phyloP scores from a whole-genome alignment of 2,113 vertebrate genomes.

The Zootoca vivipara region DNA sequence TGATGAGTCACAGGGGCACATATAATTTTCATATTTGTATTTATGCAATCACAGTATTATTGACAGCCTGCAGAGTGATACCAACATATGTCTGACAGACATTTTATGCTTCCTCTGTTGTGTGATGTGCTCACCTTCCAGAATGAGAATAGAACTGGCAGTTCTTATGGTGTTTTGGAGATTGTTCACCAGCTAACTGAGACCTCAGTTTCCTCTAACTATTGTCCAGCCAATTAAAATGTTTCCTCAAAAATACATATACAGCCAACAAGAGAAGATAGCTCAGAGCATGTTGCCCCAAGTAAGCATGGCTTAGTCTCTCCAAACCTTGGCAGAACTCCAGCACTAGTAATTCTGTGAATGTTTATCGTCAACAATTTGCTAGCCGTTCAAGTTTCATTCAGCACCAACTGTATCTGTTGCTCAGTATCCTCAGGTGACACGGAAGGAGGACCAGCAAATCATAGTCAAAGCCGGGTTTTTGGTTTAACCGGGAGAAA shows the following conservation, averaged over 20 bases:
- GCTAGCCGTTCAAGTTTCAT: conserved; percentile 14
- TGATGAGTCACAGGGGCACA: background rate
- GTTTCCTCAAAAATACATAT: background rate
- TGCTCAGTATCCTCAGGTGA: conserved; percentile 5
- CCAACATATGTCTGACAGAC: background rate
- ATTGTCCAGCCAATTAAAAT: conserved; percentile 10
- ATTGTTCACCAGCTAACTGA: conserved; percentile 10
- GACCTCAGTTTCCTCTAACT: background rate
- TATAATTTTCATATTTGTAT: conserved; percentile 1
- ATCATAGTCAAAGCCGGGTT: background rate
- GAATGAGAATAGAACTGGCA: conserved; percentile 8
- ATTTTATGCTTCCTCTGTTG: background rate
- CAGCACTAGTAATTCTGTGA: background rate
- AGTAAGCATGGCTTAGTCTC: conserved; percentile 15
- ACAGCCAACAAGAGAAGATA: background rate
- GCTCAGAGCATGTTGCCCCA: conserved; percentile 6
- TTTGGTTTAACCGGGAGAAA: background rate
- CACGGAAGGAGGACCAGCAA: background rate
- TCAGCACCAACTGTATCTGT: conserved; percentile 1
- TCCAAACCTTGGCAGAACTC: background rate
- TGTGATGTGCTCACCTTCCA: background rate
- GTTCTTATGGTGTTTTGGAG: conserved; percentile 18
- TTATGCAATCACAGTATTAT: background rate
- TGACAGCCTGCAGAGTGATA: background rate
- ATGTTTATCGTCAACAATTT: background rate